Base-by-base conservation (phyloP, 2,888 invertebrate genomes). In the Pocota personata region DNA sequence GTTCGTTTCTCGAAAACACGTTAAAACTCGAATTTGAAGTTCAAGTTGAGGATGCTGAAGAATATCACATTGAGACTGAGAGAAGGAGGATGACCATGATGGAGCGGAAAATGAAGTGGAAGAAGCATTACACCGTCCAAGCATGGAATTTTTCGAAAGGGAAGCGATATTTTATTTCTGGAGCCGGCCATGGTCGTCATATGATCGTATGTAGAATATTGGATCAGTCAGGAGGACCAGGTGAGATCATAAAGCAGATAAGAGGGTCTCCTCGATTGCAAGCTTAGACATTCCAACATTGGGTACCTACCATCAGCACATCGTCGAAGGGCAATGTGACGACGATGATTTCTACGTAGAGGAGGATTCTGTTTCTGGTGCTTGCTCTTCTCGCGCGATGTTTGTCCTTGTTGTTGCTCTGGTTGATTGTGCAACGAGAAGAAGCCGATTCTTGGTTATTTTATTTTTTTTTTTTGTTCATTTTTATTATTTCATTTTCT, bases 201-300 rank as follows among this genome's bases (percentile, higher is more conserved):
- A 82, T 86, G 82, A 77, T 86, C 86, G 72, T 86, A 86, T 86
- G 86, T 86, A 86, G 86, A 86, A 86, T 86, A 87, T 87, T 82
- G 82, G 87, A 87, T 87, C 87, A 87, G 87, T 78, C 77, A 69
- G 82, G 57, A 82, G 77, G 87, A 73, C 82, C 87, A 87, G 87
- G 82, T 87, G 87, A 87, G 87, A 87, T 87, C 87, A 87, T 78
- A 82, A 87, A 82, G 62, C 67, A 77, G 87, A 87, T 87, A 87
- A 87, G 87, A 82, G 67, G 14, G 62, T 77, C 76, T 67, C 64
- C 67, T 72, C 55, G 58, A 55, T 78, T 73, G 58, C 32, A 71
- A 19, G 62, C 37, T 62, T 58, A 46, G 66, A 50, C 83, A 78
- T 84, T 75, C 84, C 80, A 72, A 16, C 86, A 43, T 43, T 71